A percentile compares a stretch with the other conserved stretches of the same genome.
phyloP scores from a whole-genome alignment of 2,888 invertebrate genomes.

The Chalcosyrphus nemorum region DNA sequence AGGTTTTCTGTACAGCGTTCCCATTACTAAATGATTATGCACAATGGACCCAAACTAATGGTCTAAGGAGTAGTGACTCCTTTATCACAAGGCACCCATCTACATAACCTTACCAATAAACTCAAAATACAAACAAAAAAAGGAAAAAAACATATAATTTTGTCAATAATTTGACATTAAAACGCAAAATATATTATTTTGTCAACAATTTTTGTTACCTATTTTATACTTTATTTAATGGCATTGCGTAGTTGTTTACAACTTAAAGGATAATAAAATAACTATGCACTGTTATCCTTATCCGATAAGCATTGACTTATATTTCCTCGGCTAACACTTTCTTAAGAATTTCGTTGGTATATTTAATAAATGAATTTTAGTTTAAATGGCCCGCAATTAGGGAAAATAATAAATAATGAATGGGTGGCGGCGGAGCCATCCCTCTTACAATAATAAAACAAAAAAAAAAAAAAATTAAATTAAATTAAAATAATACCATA shows the following conservation, averaged over 20 bases:
- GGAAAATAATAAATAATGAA: slow-evolving; percentile 42
- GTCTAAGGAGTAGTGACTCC: too few relatives aligned
- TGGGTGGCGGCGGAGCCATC: slow-evolving; percentile 18
- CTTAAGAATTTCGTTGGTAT: slow-evolving; percentile 10
- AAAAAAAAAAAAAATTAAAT: background rate
- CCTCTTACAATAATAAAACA: background rate
- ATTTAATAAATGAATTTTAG: slow-evolving; percentile 1
- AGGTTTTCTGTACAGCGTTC: too few relatives aligned
- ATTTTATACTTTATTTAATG: slow-evolving; percentile 56
- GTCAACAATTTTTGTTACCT: slow-evolving; percentile 20
- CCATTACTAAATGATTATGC: too few relatives aligned
- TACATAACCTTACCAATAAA: too few relatives aligned
- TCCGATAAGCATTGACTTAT: slow-evolving; percentile 4
- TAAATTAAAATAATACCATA: slow-evolving; percentile 33
- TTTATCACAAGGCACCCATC: too few relatives aligned
- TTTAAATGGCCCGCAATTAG: slow-evolving; percentile 7
- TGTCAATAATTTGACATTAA: too few relatives aligned
- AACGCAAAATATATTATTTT: background rate
- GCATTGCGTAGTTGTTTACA: slow-evolving; percentile 35
- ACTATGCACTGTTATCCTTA: slow-evolving; percentile 2
- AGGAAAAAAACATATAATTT: too few relatives aligned
- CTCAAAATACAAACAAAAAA: too few relatives aligned
- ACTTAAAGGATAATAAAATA: slow-evolving; percentile 9
- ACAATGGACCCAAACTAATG: too few relatives aligned
- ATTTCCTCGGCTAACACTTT: slow-evolving; percentile 22